Conservation (phyloP, 2,888 invertebrate species). For the Neocrepidodera transversa region DNA sequence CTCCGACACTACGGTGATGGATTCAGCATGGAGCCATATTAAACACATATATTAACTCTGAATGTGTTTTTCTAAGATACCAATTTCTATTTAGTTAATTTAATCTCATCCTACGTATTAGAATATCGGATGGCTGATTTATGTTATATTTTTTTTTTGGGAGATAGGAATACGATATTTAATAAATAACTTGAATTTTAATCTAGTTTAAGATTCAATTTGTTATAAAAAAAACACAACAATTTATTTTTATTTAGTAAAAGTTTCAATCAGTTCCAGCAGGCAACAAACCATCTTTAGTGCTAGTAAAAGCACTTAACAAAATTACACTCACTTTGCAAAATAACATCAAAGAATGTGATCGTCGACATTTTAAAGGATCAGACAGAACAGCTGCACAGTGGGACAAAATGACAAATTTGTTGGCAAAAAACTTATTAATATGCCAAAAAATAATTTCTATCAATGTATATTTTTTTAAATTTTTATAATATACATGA, state of each 20-base stretch:
- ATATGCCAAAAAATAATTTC: no score
- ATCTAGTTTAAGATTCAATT: not conserved
- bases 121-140: slow-evolving; percentile 1
- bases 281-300: slow-evolving; percentile 38
- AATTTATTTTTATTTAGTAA: not conserved
- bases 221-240: not conserved
- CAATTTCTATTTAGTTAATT: slow-evolving; percentile 5
- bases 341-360: slow-evolving; percentile 40
- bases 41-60: slow-evolving; percentile 1
- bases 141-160: not conserved
- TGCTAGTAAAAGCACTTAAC: slow-evolving; percentile 43
- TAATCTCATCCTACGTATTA: not conserved
- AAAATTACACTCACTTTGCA: slow-evolving; percentile 45
- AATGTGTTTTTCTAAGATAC: not conserved
- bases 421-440: no score
- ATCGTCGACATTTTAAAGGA: not conserved
- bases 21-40: slow-evolving; percentile 1
- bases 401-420: not conserved
- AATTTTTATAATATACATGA: no score
- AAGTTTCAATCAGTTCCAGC: slow-evolving; percentile 37
- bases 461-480: no score
- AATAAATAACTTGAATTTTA: not conserved
- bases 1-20: slow-evolving; percentile 4
- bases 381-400: slow-evolving; percentile 3
- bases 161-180: not conserved